Percentiles rank a stretch among this genome's conserved stretches.
Conservation (phyloP, 2,888 invertebrate species). For the Euphydryas editha region DNA sequence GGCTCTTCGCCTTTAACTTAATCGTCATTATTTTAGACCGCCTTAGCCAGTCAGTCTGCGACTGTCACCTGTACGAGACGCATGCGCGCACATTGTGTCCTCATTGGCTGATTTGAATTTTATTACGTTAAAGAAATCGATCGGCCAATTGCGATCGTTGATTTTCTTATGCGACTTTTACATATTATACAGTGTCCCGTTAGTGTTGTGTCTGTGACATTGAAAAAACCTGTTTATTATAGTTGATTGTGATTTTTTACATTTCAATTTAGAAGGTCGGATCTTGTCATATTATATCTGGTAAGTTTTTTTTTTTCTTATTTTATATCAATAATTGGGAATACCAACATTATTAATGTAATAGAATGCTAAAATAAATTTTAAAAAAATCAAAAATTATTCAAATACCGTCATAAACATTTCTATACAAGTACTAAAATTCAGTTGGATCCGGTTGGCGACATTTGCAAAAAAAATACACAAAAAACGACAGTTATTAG, state of each 20-base stretch:
- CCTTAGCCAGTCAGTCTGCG: conserved; percentile 58
- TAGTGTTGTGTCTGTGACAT: conserved; percentile 70
- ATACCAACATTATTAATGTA: not conserved
- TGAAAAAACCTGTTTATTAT: conserved; percentile 40
- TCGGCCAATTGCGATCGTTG: conserved; percentile 71
- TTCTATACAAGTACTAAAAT: conserved; percentile 23
- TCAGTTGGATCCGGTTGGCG: conserved; percentile 28
- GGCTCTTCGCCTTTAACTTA: conserved; percentile 61
- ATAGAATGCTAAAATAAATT: not conserved
- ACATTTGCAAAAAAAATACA: conserved; percentile 30
- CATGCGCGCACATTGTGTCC: conserved; percentile 60
- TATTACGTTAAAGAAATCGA: conserved; percentile 56
- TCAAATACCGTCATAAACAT: conserved; percentile 18
- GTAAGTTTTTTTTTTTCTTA: conserved; percentile 33
- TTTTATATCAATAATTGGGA: not conserved
- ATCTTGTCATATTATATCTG: conserved; percentile 62
- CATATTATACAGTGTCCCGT: conserved; percentile 65
- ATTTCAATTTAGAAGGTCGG: conserved; percentile 58
- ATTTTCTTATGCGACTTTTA: conserved; percentile 72
- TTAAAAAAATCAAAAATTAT: conserved; percentile 5
- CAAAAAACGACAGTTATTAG: conserved; percentile 26
- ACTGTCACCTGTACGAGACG: conserved; percentile 65
- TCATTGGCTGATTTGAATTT: conserved; percentile 66
- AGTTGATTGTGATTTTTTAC: conserved; percentile 37
- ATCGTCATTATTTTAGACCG: conserved; percentile 58